Evolutionary conservation across 2,888 invertebrate species (phyloP).

Genomic region (Spialia ferax): DNA sequence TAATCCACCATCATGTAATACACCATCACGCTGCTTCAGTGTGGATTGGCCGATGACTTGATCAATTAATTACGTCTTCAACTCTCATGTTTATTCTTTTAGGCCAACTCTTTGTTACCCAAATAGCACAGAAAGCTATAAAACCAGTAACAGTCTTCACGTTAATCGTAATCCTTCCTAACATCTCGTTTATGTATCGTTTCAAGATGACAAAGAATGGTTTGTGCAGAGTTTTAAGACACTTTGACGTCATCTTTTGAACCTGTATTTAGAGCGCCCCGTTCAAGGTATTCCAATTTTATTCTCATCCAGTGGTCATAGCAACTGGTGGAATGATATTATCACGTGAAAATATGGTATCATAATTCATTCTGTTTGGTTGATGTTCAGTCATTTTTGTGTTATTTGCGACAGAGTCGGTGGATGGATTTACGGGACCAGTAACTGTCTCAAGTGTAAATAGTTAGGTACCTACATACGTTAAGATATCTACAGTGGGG

Average conservation of each 20-base stretch:
- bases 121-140: background rate
- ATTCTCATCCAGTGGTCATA: background rate
- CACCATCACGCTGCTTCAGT: no score
- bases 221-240: background rate
- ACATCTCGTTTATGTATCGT: background rate
- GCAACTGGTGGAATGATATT: background rate
- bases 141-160: background rate
- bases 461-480: no score
- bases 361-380: background rate
- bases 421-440: no score
- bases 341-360: background rate
- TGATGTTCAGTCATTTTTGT: no score
- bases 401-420: no score
- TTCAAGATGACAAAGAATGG: background rate
- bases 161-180: background rate
- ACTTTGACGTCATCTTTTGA: conserved; percentile 4
- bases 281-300: background rate
- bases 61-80: no score
- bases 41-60: no score
- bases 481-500: no score
- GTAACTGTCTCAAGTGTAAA: no score
- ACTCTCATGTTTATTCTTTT: no score
- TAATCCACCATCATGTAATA: no score
- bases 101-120: background rate
- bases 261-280: background rate